Conservation (phyloP, 2,797 vertebrate species). For the Rhodeus uyekii region DNA sequence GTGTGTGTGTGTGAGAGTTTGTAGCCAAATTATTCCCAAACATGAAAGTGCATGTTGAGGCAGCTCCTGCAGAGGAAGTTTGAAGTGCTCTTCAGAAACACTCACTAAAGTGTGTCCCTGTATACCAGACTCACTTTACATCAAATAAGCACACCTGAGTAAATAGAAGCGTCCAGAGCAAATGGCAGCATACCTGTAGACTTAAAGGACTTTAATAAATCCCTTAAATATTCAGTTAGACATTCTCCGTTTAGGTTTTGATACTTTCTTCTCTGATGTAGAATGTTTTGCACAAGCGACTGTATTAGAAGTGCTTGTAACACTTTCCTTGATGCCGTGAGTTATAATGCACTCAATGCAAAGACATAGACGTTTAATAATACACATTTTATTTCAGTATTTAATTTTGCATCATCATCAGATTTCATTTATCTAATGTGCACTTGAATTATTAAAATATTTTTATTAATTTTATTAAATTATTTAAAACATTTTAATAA, state of each 20-base stretch:
- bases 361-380: background rate
- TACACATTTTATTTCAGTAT: background rate
- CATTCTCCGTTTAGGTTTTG: background rate
- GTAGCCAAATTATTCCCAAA: constrained; percentile 5
- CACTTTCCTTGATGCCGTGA: background rate
- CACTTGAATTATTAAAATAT: background rate
- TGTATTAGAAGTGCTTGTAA: background rate
- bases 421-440: background rate
- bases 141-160: background rate
- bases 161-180: background rate
- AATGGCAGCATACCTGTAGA: background rate
- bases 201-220: background rate
- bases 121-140: background rate
- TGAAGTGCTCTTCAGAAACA: constrained; percentile 1
- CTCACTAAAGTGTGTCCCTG: background rate
- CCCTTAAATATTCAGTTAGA: background rate
- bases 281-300: background rate
- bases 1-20: background rate
- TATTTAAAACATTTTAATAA: background rate
- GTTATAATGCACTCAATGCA: background rate
- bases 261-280: background rate
- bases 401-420: background rate
- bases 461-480: no score
- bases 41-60: background rate
- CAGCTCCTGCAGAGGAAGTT: background rate